Base-by-base conservation (phyloP, 2,113 vertebrate species). In the Anguilla japonica region DNA sequence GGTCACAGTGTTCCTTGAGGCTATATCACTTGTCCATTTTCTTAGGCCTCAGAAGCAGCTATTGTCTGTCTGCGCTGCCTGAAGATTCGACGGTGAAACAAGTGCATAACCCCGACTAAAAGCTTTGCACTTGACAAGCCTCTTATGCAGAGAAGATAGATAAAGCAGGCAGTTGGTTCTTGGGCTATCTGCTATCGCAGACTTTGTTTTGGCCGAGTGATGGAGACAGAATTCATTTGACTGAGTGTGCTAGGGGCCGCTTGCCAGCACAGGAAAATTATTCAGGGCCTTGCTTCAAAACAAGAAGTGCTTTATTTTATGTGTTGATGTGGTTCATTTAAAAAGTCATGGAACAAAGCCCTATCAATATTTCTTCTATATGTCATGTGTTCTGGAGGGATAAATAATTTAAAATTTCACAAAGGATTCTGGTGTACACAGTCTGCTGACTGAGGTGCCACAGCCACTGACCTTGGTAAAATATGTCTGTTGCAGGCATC, bases 21-120 rank as follows among this genome's bases (percentile, higher is more conserved):
- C 91, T 91, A 87, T 85, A 92, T 95, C 92, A 92, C 88, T 91
- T 88, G 87, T 88, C 89, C 75, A 63, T 91, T 92, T 93, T 93
- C 92, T 92, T 91, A 91, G 93, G 92, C 85, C 87, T 93, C 89
- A 93, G 87, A 91, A 87, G 87, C 90, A 43, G 91, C 90, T 63
- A 8, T 85, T 84, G 91, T 90, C 90, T 87, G 85, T 89, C 88
- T 93, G 83, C 89, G 88, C 87, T 79, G 90, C 93, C 91, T 91
- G 91, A 89, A 91, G 90, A 90, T 89, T 91, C 91, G 91, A 89
- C 90, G 90, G 91, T 89, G 87, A 91, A 92, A 86, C 40, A 80
- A 89, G 89, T 92, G 92, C 87, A 89, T 93, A 92, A 91, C 84
- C 89, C 88, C 60, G 34, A 82, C 84, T 87, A 60, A 79, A 39